A percentile compares a stretch with the other conserved stretches of the same genome.
phyloP scores from a whole-genome alignment of 2,113 vertebrate species.

The Elachura formosa region DNA sequence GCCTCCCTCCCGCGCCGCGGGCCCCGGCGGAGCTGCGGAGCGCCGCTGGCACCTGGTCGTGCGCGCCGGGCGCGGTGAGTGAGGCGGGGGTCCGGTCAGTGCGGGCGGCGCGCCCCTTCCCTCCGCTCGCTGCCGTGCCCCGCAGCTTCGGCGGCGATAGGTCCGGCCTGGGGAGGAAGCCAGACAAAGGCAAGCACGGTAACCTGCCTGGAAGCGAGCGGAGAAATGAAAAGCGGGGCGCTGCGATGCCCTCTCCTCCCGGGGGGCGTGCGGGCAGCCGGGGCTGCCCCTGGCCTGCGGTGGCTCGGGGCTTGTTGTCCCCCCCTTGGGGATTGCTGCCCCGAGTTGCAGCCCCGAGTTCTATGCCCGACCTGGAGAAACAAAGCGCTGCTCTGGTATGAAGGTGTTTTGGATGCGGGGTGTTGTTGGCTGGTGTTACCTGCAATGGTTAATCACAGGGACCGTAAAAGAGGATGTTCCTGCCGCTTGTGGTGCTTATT shows the following conservation, averaged over 20 bases:
- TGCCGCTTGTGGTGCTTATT: not conserved
- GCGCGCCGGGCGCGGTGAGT: not conserved
- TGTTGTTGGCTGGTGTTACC: not conserved
- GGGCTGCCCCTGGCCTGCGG: not conserved
- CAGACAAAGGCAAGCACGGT: constrained; percentile 21
- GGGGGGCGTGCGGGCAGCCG: no score
- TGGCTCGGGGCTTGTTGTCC: not conserved
- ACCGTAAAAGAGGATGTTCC: not conserved
- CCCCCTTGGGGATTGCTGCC: not conserved
- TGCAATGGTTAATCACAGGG: not conserved
- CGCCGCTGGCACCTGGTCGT: not conserved
- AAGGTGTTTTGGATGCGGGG: not conserved
- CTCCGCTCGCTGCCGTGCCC: rapidly evolving
- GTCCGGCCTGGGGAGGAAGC: not conserved
- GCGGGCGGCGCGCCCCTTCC: not conserved
- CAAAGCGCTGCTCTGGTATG: not conserved
- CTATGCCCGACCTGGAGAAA: not conserved
- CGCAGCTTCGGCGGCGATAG: not conserved
- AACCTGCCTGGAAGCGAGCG: not conserved
- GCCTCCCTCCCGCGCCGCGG: not conserved
- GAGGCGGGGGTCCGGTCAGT: no score
- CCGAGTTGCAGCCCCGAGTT: not conserved
- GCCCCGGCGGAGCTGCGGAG: not conserved
- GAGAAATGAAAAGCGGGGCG: rapidly evolving
- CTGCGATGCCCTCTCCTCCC: not conserved